Evolutionary conservation across 2,797 vertebrate species (phyloP), one percentile per base, ranked within the genome.

Genomic region (Etheostoma perlongum): DNA sequence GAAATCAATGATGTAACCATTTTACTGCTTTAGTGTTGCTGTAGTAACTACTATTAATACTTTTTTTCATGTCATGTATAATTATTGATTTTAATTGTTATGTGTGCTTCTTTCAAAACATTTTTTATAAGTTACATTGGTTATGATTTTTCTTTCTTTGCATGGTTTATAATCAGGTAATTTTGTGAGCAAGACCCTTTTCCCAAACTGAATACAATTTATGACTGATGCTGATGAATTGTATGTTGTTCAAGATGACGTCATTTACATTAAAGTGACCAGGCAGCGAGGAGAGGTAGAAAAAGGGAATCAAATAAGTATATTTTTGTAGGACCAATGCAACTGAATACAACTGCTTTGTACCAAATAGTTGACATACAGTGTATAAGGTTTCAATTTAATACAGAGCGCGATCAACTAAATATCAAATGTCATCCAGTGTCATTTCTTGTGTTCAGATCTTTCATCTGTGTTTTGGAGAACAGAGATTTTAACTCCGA

Each of bases 321-420:
- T 94, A 94, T 94, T 94, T 93, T 94, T 94, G 51, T 94, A 93
- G 86, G 73, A 89, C 82, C 87, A 88, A 90, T 86, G 82, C 84
- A 93, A 79, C 76, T 47, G 79, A 91, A 78, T 78, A 83, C 55
- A 68, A 86, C 84, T 91, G 89, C 92, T 93, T 94, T 94, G 83
- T 93, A 92, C 92, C 93, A 94, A 94, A 94, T 92, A 85, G 86
- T 78, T 86, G 81, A 90, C 76, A 83, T 61, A 72, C 63, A 83
- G 57, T 78, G 76, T 88, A 73, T 81, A 83, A 83, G 44, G 82
- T 83, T 44, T 81, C 54, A 83, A 83, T 77, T 82, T 70, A 84
- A 60, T 59, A 65, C 57, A 58, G 47, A 70, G 71, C 23, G 36
- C n/a, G 67, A 73, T 85, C 74, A 71, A 75, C 59, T 27, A 42